Conservation (phyloP, 2,113 vertebrate species). For the Syngnathus typhle region DNA sequence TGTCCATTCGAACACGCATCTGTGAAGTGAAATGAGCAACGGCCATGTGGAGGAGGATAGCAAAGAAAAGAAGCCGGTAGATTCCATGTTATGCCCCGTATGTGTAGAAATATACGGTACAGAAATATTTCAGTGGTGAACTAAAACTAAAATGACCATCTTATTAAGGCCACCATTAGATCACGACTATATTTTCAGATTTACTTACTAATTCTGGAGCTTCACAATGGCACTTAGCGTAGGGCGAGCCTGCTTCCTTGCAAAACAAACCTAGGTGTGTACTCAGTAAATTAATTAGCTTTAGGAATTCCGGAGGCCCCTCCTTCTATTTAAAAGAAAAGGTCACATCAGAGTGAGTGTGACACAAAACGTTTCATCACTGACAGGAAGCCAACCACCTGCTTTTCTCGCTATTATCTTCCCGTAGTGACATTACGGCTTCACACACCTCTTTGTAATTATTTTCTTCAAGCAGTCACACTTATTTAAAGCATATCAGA, state of each 20-base stretch:
- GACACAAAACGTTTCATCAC: slow-evolving; percentile 28
- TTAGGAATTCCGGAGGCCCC: background rate
- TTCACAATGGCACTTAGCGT: background rate
- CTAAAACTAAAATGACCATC: background rate
- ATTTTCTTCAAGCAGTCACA: slow-evolving; percentile 10
- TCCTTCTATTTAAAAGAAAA: slow-evolving; percentile 15
- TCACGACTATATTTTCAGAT: background rate
- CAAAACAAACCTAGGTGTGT: slow-evolving; percentile 3
- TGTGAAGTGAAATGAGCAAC: slow-evolving; percentile 29
- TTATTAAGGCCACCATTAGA: background rate
- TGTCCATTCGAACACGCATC: slow-evolving; percentile 53
- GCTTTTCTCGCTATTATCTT: slow-evolving; percentile 28
- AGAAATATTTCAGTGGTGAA: background rate
- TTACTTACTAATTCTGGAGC: background rate
- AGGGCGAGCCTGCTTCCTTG: background rate
- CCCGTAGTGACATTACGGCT: slow-evolving; percentile 19
- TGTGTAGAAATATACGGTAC: background rate
- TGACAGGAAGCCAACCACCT: slow-evolving; percentile 27
- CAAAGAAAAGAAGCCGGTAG: slow-evolving; percentile 30
- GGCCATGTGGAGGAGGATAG: slow-evolving; percentile 17
- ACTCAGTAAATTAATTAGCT: slow-evolving; percentile 14
- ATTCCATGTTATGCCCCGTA: background rate
- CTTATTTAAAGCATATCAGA: slow-evolving; percentile 24
- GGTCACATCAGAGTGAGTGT: slow-evolving; percentile 8
- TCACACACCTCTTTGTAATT: slow-evolving; percentile 12